These are phyloP conservation scores for Heterodera filipjevi DNA, from an alignment of 2,888 invertebrate species.

Conservation along the genomic window DNA sequence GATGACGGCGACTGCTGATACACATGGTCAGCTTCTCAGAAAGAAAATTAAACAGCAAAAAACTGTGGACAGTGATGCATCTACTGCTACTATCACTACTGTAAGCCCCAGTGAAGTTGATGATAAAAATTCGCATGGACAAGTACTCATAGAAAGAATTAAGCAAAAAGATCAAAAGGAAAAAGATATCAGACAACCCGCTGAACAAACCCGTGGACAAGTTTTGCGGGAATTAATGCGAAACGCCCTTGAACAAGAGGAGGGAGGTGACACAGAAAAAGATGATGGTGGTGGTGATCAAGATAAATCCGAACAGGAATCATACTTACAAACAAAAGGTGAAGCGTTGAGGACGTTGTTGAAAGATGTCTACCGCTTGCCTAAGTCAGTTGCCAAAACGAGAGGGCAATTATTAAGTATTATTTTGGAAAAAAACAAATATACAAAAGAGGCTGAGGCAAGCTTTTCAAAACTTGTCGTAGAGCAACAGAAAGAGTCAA, in stretches of 20 bases:
- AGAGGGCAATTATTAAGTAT: neutral
- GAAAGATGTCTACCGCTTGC: neutral
- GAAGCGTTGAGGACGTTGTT: neutral
- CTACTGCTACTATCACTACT: neutral
- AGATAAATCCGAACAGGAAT: no score
- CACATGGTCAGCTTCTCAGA: no score
- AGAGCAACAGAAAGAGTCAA: neutral
- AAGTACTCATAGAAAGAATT: no score
- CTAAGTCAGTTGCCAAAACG: neutral
- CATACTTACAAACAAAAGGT: neutral
- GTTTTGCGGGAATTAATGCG: no score
- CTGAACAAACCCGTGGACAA: no score
- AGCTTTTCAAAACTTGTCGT: neutral
- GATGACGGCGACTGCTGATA: no score
- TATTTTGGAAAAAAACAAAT: neutral
- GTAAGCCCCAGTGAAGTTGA: neutral
- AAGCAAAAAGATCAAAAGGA: no score
- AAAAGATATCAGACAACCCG: no score
- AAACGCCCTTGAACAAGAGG: no score
- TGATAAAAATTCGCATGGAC: neutral
- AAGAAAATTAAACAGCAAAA: neutral
- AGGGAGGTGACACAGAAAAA: no score
- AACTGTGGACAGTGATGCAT: neutral
- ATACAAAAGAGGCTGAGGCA: neutral
- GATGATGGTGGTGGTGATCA: no score